phyloP scores from a whole-genome alignment of 2,113 vertebrate genomes.

The Anoplopoma fimbria region DNA sequence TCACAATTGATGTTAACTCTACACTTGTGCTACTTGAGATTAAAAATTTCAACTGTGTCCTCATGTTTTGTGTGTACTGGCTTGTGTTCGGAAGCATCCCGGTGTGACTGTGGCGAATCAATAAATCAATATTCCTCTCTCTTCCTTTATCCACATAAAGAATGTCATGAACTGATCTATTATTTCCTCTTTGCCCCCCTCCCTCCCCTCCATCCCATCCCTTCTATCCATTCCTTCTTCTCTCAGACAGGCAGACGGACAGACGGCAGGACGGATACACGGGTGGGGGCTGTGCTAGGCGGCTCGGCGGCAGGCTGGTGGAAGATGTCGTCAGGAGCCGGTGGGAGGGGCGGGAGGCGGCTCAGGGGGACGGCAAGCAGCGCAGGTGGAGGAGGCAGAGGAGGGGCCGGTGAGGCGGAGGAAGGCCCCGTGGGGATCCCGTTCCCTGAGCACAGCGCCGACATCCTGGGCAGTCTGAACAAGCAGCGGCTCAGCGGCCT shows the following conservation, averaged over 20 bases:
- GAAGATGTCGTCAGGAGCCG: constrained; percentile 89
- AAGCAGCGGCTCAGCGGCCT: constrained; percentile 94
- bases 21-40: background rate
- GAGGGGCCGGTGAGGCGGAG: constrained; percentile 85
- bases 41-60: background rate
- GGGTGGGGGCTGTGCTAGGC: constrained; percentile 84
- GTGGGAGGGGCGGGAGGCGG: constrained; percentile 83
- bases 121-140: constrained; percentile 28
- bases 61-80: background rate
- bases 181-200: constrained; percentile 29
- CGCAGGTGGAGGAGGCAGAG: constrained; percentile 71
- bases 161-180: constrained; percentile 39
- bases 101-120: constrained; percentile 21
- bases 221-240: constrained; percentile 12
- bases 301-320: constrained; percentile 90
- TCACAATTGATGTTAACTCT: background rate
- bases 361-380: constrained; percentile 74
- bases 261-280: constrained; percentile 88
- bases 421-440: constrained; percentile 99
- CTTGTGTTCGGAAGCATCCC: constrained; percentile 5
- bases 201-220: constrained; percentile 2
- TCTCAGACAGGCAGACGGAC: constrained; percentile 84
- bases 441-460: constrained; percentile 97
- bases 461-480: constrained; percentile 95
- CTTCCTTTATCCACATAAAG: constrained; percentile 24